Base-by-base conservation (phyloP, 2,888 invertebrate genomes). In the Chaetogeoica ovagalla region DNA sequence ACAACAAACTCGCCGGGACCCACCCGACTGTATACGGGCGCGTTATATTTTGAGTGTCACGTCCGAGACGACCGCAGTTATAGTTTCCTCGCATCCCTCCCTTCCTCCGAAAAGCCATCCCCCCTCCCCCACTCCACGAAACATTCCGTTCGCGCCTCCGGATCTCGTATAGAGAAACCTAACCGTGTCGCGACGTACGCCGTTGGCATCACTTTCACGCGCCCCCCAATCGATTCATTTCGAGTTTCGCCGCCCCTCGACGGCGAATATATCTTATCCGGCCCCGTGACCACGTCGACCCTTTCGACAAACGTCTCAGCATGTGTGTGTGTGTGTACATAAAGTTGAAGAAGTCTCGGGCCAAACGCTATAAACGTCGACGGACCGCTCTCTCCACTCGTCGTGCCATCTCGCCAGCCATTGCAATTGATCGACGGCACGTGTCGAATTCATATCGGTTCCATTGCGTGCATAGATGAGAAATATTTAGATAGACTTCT, bases 1-100 rank as follows among this genome's bases (percentile, higher is more conserved):
- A 63, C 37, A 55, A 37, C 21, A 55, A 65, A 74, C 74, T 65
- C 30, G 19, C 9, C n/a, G 69, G 30, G 30, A 30, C 30, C 30
- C 30, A 6, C 62, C 52, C 55, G 48, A 13, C 48, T 48, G 37
- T 48, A 37, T 76, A 69, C 17, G 7, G 43, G 30, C 30, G 30
- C n/a, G n/a, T n/a, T n/a, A n/a, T 30, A 30, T 30, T 30, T 30
- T 30, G 52, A 69, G 69, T 52, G 77, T 77, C 77, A 77, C 77
- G 77, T 68, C 60, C 62, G 77, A 52, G 48, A 30, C 62, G 52
- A 48, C 17, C 1, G 11, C 23, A 8, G 48, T 48, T 48, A 48
- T 48, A 48, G 43, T 43, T 43, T 43, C 43, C 11, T 7, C 43
- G 9, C 43, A 5, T 43, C 43, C 43, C 6, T 43, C 43, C 43